phyloP scores from a whole-genome alignment of 2,113 vertebrate genomes.

The Rhea pennata region DNA sequence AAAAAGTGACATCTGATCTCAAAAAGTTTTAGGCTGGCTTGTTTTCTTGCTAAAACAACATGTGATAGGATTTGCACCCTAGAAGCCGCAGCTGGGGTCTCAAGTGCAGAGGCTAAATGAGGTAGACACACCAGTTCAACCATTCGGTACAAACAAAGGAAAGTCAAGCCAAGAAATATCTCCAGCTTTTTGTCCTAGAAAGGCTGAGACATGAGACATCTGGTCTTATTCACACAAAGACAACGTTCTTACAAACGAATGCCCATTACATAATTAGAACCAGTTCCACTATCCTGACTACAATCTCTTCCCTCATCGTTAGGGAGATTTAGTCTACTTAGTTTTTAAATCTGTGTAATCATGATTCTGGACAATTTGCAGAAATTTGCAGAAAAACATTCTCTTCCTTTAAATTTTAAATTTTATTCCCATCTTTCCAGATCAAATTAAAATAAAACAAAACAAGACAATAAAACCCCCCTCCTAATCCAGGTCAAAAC shows the following conservation, averaged over 20 bases:
- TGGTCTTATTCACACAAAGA: not conserved
- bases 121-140: not conserved
- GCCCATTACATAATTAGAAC: not conserved
- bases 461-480: too few relatives aligned
- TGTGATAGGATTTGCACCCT: not conserved
- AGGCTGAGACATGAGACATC: not conserved
- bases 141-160: not conserved
- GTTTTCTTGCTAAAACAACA: not conserved
- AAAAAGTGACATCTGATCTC: not conserved
- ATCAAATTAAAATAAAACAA: not conserved
- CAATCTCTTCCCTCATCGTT: rapidly evolving
- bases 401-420: not conserved
- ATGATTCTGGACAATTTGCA: not conserved
- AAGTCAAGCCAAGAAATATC: not conserved
- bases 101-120: not conserved
- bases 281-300: not conserved
- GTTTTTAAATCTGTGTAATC: not conserved
- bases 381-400: not conserved
- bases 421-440: not conserved
- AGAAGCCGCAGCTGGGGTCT: not conserved
- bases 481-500: not conserved
- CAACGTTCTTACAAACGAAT: not conserved
- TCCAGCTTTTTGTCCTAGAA: not conserved
- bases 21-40: not conserved
- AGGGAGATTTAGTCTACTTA: not conserved